Base-by-base conservation (phyloP, 92 coral and sea anemone species). In the Epizoanthus rinbou region DNA sequence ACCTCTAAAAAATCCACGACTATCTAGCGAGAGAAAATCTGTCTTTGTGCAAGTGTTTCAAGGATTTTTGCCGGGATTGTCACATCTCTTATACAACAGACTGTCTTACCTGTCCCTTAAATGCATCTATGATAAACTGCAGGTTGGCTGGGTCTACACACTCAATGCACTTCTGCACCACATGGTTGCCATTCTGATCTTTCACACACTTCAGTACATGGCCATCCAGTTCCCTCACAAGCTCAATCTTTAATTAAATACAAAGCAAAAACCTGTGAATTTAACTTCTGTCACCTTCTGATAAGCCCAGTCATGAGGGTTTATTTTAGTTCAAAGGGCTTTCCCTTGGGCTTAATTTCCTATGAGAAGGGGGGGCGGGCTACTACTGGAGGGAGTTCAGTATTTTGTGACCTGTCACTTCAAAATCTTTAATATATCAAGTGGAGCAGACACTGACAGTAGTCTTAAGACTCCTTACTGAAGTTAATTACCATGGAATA, bases 131-230 rank as follows among this genome's bases (percentile, higher is more conserved):
- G 79, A 95, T 90, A 19, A 95, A 95, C 95, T 95, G 98, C 52
- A 95, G 89, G 25, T 95, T 91, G 35, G 88, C 83, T 3, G 98
- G 98, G 59, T 93, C 98, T 5, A 93, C 98, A 73, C 98, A 95
- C 89, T 95, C 98, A 62, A 95, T 95, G 68, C 98, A 95, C 84
- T 95, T 95, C 93, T 95, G 98, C 21, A 95, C 98, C 57, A 95
- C 98, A 79, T 95, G 98, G 80, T 95, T 95, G 18, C 98, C 98
- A 74, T 95, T 95, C 87, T 95, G 98, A 85, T 95, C 98, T 69
- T 91, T 95, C 41, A 95, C 98, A 80, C 98, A 95, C 83, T 95
- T 95, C 74, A 95, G 78, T 82, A 95, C 98, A 83, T 95, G 97
- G 11, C 98, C 98, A 80, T 95, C 98, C 70, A 95, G 87, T 78